Conservation (phyloP, 2,113 vertebrate genomes). For the Garra rufa region DNA sequence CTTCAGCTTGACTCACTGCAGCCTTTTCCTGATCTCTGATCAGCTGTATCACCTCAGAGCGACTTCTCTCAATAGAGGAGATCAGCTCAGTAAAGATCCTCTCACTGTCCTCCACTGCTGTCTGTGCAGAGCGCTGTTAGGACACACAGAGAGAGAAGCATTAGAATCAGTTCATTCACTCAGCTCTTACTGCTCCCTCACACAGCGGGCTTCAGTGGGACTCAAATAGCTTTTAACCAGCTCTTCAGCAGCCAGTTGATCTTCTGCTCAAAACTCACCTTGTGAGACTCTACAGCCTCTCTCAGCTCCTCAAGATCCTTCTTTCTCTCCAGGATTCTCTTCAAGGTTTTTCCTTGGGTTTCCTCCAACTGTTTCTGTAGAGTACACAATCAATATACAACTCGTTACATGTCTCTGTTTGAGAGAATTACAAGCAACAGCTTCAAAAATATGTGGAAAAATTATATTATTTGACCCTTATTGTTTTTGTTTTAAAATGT, state of each 20-base stretch:
- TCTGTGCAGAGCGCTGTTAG: constrained; percentile 47
- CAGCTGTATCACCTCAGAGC: constrained; percentile 31
- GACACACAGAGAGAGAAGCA: constrained; percentile 13
- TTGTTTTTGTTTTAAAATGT: too few species aligned
- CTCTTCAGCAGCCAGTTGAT: background rate
- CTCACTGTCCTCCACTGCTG: constrained; percentile 46
- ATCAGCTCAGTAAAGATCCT: constrained; percentile 45
- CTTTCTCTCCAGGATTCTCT: constrained; percentile 1
- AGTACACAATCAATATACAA: background rate
- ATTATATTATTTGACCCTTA: too few species aligned
- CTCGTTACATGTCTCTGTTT: background rate
- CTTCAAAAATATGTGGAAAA: too few species aligned
- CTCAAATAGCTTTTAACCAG: background rate
- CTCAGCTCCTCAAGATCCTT: constrained; percentile 23
- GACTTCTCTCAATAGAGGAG: constrained; percentile 39
- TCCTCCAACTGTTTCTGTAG: constrained; percentile 15
- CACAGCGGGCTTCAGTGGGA: background rate
- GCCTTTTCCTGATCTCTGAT: background rate
- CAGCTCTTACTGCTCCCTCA: background rate
- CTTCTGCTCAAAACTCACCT: constrained; percentile 33
- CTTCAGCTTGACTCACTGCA: background rate
- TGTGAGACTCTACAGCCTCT: constrained; percentile 18
- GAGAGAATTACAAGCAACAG: too few species aligned
- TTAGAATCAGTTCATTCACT: background rate
- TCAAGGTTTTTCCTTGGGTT: background rate